Percentiles rank a stretch among this genome's conserved stretches.
These are phyloP conservation scores for Blastomussa wellsi DNA, from an alignment of 92 coral and sea anemone genomes.

Conservation along the genomic window DNA sequence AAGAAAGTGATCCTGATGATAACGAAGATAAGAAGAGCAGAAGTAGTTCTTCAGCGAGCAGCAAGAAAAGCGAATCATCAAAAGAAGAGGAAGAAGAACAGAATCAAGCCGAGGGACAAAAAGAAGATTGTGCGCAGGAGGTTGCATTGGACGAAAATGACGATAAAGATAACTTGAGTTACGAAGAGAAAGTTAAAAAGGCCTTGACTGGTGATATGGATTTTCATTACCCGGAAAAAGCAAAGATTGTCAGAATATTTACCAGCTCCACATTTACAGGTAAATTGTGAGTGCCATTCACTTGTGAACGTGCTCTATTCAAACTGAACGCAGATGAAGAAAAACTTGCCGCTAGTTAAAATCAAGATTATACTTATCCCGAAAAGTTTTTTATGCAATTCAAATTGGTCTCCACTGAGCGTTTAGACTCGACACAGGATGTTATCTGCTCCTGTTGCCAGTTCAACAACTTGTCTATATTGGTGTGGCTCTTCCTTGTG, in stretches of 20 bases:
- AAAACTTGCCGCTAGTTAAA: no score
- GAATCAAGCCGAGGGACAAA: neutral
- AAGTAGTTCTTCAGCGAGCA: conserved; percentile 24
- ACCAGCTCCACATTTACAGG: conserved; percentile 94
- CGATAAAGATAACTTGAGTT: conserved; percentile 20
- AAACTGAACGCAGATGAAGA: no score
- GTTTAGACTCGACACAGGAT: no score
- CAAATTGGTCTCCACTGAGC: no score
- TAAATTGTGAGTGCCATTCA: neutral
- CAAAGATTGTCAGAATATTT: conserved; percentile 81
- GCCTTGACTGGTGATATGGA: conserved; percentile 70
- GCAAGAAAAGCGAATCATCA: conserved; percentile 23
- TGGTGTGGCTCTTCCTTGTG: no score
- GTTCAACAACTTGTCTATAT: no score
- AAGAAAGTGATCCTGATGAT: conserved; percentile 14
- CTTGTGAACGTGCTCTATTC: no score
- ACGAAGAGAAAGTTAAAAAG: conserved; percentile 43
- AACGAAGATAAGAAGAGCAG: conserved; percentile 13
- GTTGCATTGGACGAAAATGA: neutral
- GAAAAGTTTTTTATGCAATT: no score
- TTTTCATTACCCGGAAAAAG: conserved; percentile 66
- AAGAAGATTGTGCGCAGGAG: neutral
- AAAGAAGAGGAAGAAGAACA: conserved; percentile 19
- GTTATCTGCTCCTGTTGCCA: no score
- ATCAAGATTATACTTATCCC: no score